Evolutionary conservation across 2,888 invertebrate genomes (phyloP).

Genomic region (Conchocele bisecta): DNA sequence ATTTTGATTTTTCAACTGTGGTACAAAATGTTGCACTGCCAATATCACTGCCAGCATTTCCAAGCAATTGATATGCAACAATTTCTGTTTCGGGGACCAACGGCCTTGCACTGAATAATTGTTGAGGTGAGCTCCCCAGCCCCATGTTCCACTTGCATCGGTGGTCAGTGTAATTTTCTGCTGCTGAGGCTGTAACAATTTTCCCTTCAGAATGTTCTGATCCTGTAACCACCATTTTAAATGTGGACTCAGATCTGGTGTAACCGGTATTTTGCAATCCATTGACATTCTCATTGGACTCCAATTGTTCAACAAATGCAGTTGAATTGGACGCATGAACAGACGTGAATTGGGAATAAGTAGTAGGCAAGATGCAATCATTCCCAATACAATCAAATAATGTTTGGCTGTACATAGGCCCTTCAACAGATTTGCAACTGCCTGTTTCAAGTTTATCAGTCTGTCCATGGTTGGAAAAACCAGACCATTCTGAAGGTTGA

Average conservation of each 20-base stretch:
- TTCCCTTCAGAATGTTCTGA: conserved; percentile 31
- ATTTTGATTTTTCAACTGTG: not conserved
- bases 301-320: conserved; percentile 31
- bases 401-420: conserved; percentile 15
- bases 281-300: conserved; percentile 29
- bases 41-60: conserved; percentile 34
- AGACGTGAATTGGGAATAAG: conserved; percentile 40
- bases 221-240: conserved; percentile 31
- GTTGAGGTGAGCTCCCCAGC: conserved; percentile 38
- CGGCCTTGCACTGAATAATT: conserved; percentile 21
- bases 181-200: conserved; percentile 1
- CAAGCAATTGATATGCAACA: conserved; percentile 34
- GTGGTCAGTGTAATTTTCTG: conserved; percentile 36
- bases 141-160: conserved; percentile 33
- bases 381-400: conserved; percentile 24
- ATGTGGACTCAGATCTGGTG: not conserved
- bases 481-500: conserved; percentile 17
- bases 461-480: conserved; percentile 34
- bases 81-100: conserved; percentile 15
- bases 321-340: conserved; percentile 41
- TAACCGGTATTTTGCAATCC: not conserved
- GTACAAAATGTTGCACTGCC: conserved; percentile 20
- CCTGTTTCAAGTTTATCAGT: not conserved
- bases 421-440: conserved; percentile 13
- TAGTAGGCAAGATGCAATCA: conserved; percentile 35